These are phyloP conservation scores for Alloscopus bannaensis DNA, from an alignment of 2,888 invertebrate species.

Conservation along the genomic window DNA sequence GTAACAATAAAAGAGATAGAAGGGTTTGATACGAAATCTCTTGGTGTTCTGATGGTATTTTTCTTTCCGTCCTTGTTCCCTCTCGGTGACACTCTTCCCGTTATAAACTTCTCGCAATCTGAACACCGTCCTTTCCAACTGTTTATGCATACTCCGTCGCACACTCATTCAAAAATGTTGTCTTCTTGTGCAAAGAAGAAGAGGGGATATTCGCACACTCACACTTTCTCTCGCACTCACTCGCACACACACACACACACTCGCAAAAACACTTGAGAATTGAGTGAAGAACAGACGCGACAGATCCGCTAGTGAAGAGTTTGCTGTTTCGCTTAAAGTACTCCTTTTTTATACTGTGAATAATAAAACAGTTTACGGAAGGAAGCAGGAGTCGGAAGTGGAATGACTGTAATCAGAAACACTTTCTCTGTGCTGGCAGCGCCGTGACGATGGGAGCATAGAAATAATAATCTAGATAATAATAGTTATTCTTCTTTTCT, in stretches of 20 bases:
- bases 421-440: slow-evolving; percentile 37
- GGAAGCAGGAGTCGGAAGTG: slow-evolving; percentile 59
- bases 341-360: slow-evolving; percentile 17
- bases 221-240: slow-evolving; percentile 14
- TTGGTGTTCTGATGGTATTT: slow-evolving; percentile 52
- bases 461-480: slow-evolving; percentile 62
- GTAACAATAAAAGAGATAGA: slow-evolving; percentile 31
- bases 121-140: slow-evolving; percentile 20
- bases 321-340: slow-evolving; percentile 6
- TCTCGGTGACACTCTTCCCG: slow-evolving; percentile 52
- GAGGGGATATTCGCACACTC: slow-evolving; percentile 13
- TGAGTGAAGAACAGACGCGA: no score
- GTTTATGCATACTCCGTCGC: slow-evolving; percentile 6
- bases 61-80: slow-evolving; percentile 61
- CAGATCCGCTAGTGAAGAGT: background rate
- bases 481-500: slow-evolving; percentile 49
- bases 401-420: slow-evolving; percentile 54
- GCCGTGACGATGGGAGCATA: slow-evolving; percentile 42
- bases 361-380: slow-evolving; percentile 52
- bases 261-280: slow-evolving; percentile 31
- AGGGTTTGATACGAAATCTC: slow-evolving; percentile 7
- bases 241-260: slow-evolving; percentile 11
- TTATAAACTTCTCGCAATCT: slow-evolving; percentile 8
- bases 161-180: slow-evolving; percentile 18
- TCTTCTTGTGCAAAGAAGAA: slow-evolving; percentile 11